These are phyloP conservation scores for Axinella damicornis DNA, from an alignment of 37 sponge, comb jelly and placozoan species.

Conservation along the genomic window DNA sequence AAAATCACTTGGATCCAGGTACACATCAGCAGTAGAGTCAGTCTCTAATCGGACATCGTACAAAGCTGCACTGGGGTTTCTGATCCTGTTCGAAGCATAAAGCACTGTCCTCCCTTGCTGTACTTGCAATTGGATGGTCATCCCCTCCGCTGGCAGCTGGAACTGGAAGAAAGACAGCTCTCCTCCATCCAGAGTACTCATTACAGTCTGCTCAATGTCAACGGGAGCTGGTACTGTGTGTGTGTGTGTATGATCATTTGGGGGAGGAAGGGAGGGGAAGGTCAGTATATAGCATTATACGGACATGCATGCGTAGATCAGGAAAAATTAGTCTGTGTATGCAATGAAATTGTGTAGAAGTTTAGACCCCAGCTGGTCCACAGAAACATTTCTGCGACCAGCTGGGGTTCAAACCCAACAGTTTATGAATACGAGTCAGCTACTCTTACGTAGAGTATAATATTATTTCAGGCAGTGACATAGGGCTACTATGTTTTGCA, in stretches of 20 bases:
- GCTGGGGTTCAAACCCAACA: too few species aligned
- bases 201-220: background rate
- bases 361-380: too few species aligned
- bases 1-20: background rate
- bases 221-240: conserved; percentile 15
- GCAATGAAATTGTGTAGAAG: too few species aligned
- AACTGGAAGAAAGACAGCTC: conserved; percentile 38
- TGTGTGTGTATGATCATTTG: background rate
- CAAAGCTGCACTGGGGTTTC: conserved; percentile 52
- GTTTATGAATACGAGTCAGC: too few species aligned
- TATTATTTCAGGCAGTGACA: too few species aligned
- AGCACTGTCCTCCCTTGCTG: conserved; percentile 15
- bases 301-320: too few species aligned
- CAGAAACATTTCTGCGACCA: too few species aligned
- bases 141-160: conserved; percentile 26
- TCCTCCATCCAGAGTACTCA: background rate
- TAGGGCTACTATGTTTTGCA: too few species aligned
- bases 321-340: too few species aligned
- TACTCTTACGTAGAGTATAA: too few species aligned
- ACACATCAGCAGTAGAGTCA: conserved; percentile 23
- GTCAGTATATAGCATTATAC: too few species aligned
- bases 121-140: conserved; percentile 36
- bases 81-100: conserved; percentile 30
- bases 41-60: conserved; percentile 35
- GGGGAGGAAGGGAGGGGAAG: too few species aligned